Percentiles rank a stretch among this genome's conserved stretches.
Conservation (phyloP, 2,113 vertebrate species). For the Pipra filicauda region DNA sequence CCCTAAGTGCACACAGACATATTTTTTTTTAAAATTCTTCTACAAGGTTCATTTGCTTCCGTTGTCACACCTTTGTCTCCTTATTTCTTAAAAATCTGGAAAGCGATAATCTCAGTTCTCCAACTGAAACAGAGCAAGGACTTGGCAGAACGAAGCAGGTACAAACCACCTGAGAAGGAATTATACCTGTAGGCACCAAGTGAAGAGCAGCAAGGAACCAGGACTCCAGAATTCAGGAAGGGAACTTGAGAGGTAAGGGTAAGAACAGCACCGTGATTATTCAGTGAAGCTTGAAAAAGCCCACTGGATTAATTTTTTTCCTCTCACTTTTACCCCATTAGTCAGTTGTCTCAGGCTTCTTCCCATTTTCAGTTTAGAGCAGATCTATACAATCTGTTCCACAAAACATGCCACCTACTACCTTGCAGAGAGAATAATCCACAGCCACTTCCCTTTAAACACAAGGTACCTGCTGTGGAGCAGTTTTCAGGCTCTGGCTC, state of each 20-base stretch:
- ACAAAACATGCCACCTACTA: slow-evolving; percentile 2
- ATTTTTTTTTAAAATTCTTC: not conserved
- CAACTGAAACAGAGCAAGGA: not conserved
- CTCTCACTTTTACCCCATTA: not conserved
- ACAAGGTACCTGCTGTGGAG: not conserved
- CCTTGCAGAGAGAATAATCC: not conserved
- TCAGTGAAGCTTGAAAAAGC: not conserved
- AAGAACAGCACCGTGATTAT: not conserved
- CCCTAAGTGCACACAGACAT: not conserved
- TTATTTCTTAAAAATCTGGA: not conserved
- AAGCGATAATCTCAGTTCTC: not conserved
- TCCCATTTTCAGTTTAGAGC: not conserved
- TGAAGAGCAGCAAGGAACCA: not conserved
- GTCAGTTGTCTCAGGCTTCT: not conserved
- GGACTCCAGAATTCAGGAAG: not conserved
- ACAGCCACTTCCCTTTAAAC: not conserved
- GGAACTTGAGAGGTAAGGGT: not conserved
- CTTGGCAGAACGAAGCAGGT: not conserved
- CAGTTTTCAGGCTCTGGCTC: not conserved
- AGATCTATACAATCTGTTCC: slow-evolving; percentile 8
- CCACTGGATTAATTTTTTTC: not conserved
- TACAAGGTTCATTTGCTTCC: not conserved
- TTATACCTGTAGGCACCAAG: not conserved
- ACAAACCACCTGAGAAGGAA: not conserved
- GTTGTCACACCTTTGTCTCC: not conserved